Conservation (phyloP, 1,140 invertebrate species). For the Macrosteles quadrilineatus region DNA sequence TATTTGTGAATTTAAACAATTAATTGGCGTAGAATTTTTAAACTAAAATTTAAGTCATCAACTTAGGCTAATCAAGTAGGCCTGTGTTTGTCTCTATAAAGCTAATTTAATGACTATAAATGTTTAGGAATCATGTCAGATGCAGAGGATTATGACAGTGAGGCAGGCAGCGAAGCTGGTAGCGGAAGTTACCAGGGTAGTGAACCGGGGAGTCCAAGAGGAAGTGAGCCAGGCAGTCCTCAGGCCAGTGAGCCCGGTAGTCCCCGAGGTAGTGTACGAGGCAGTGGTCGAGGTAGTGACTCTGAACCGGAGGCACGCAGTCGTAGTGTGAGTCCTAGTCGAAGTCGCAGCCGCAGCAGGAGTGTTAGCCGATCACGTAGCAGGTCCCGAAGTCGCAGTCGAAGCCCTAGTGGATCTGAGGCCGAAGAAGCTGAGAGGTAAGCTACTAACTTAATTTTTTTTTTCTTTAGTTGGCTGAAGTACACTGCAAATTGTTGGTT, state of each 20-base stretch:
- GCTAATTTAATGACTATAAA: no score
- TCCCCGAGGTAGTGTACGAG: slow-evolving; percentile 7
- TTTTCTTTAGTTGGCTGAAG: no score
- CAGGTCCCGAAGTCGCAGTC: slow-evolving; percentile 38
- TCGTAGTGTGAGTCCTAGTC: slow-evolving; percentile 34
- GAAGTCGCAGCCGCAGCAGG: slow-evolving; percentile 29
- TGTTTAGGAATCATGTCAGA: no score
- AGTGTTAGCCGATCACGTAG: slow-evolving; percentile 31
- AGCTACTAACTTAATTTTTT: no score
- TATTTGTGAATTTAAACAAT: no score
- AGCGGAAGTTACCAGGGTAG: slow-evolving; percentile 39
- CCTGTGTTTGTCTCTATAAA: no score
- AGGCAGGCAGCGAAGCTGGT: slow-evolving; percentile 37
- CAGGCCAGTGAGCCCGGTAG: slow-evolving; percentile 28
- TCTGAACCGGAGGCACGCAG: slow-evolving; percentile 37
- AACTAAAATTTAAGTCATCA: no score
- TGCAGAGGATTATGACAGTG: slow-evolving; percentile 39
- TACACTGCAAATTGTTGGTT: no score
- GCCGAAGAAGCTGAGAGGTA: slow-evolving; percentile 39
- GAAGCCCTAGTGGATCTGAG: slow-evolving; percentile 40
- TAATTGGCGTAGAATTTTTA: no score
- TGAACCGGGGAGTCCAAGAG: slow-evolving; percentile 34
- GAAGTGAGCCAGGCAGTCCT: slow-evolving; percentile 39
- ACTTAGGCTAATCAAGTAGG: no score
- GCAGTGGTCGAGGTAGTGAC: slow-evolving; percentile 31